Evolutionary conservation across 35 echinoderm and acorn worm species (phyloP), one percentile per base, ranked within the genome.

Genomic region (Patiria miniata): DNA sequence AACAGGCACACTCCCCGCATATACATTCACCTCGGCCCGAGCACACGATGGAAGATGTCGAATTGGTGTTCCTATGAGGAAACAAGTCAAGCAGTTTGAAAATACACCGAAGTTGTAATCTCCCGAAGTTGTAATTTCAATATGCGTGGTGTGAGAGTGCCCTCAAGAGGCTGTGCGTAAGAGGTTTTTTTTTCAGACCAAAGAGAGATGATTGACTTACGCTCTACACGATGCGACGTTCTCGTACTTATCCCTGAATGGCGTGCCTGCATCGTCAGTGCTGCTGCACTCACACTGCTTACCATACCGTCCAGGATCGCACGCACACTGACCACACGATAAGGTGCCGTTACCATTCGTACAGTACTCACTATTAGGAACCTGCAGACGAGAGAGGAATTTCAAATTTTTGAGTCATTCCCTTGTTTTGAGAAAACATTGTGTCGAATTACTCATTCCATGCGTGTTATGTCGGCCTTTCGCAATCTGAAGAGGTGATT

Each of bases 21-120:
- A 97, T 80, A 26, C 95, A 97, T 23, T 89, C 88, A 1, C 95
- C 95, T 28, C 95, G 87, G 8, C 95, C 95, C 12, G 95, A 93
- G 59, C 95, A 97, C 36, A 79, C 54, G 5, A 83, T 68, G 21
- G 92, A 79, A 12, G 42, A 47, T 4, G 42, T 47, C 14, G 95
- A 84, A 36, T 97, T 92, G 40, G 87, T 61, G 21, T 86, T 93
- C 36, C 33, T 39, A 16, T 16, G 32, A 68, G 17, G 61, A 55
- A 51, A 82, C 42, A 42, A 93, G 56, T 8, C n/a, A n/a, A n/a
- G n/a, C n/a, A n/a, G n/a, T n/a, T n/a, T n/a, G n/a, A n/a, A 0
- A 36, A 26, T 21, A 26, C 16, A 6, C 42, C 12, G n/a, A 69
- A 8, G 17, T 69, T 7, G 7, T 3, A 69, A 69, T 6, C 61